A percentile compares a stretch with the other conserved stretches of the same genome.
These are phyloP conservation scores for Ceyx melanurus DNA, from an alignment of 2,113 vertebrate genomes.

Conservation along the genomic window DNA sequence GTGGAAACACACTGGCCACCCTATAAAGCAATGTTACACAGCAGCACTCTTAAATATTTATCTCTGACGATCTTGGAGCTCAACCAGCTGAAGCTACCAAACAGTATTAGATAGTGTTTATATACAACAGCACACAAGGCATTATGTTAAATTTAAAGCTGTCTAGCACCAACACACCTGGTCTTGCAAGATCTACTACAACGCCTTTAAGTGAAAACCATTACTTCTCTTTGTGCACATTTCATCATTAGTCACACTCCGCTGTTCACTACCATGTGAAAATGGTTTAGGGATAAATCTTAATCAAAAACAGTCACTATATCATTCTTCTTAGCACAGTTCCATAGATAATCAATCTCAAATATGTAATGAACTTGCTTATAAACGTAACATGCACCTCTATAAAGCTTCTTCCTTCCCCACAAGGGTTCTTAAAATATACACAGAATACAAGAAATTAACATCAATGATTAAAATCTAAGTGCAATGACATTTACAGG, in stretches of 20 bases:
- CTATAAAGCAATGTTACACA: background rate
- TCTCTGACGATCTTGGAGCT: background rate
- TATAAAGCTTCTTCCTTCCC: background rate
- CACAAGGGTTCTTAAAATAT: background rate
- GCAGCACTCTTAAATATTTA: background rate
- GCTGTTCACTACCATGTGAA: background rate
- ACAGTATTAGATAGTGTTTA: constrained; percentile 19
- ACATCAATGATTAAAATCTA: background rate
- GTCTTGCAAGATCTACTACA: background rate
- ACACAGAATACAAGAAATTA: background rate
- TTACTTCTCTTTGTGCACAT: background rate
- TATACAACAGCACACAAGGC: background rate
- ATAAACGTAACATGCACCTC: background rate
- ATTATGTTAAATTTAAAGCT: background rate
- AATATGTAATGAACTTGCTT: background rate
- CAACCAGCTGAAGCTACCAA: constrained; percentile 20
- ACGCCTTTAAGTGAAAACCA: background rate
- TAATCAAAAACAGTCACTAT: background rate
- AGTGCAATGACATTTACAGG: constrained; percentile 17
- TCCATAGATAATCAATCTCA: background rate
- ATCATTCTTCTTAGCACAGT: background rate
- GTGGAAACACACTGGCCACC: background rate
- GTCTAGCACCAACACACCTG: background rate
- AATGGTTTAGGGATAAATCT: background rate
- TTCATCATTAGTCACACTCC: background rate